A percentile compares a stretch with the other conserved stretches of the same genome.
phyloP scores from a whole-genome alignment of 2,888 invertebrate species.

The Dinocampus coccinellae region DNA sequence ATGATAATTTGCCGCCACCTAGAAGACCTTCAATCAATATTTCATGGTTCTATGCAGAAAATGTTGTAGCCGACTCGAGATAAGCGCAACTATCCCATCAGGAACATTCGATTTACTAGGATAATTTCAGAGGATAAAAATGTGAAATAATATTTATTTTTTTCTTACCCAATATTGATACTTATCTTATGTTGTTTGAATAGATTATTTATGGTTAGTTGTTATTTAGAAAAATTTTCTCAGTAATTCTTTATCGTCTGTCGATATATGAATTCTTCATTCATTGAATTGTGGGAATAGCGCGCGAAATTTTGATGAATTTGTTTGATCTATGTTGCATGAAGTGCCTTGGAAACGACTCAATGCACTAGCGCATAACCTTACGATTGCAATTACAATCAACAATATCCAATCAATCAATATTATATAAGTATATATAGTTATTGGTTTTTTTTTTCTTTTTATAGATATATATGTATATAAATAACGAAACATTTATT shows the following conservation, averaged over 20 bases:
- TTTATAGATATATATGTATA: too few species aligned
- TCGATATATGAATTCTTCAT: background rate
- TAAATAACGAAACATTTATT: background rate
- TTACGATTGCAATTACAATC: background rate
- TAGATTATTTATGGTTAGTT: background rate
- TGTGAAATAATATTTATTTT: background rate
- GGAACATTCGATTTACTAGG: too few species aligned
- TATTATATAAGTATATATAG: background rate
- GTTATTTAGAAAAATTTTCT: background rate
- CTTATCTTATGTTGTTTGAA: background rate
- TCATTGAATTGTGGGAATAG: background rate
- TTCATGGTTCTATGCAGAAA: background rate
- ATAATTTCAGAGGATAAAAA: background rate
- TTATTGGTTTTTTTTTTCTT: background rate
- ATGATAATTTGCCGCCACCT: background rate
- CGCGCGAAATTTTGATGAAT: background rate
- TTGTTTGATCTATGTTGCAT: background rate
- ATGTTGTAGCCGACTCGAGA: background rate
- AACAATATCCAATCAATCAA: background rate
- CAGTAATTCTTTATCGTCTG: background rate
- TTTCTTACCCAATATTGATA: background rate
- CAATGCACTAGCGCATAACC: background rate
- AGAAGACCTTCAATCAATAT: background rate
- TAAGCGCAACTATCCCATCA: too few species aligned
- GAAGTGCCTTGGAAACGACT: background rate